Evolutionary conservation across 1,140 invertebrate species (phyloP).

Genomic region (Ladona fulva): DNA sequence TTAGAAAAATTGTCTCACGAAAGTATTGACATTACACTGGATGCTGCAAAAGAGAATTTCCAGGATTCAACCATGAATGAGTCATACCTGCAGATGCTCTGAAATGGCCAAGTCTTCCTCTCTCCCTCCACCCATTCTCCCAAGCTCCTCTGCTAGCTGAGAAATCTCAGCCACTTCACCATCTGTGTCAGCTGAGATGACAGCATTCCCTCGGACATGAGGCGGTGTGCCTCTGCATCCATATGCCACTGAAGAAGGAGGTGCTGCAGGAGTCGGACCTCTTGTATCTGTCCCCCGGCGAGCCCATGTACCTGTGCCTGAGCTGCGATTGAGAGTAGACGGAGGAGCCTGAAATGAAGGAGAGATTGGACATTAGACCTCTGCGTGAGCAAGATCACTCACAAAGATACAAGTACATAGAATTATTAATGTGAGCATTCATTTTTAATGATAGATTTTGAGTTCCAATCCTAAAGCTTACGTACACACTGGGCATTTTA

Average conservation of each 20-base stretch:
- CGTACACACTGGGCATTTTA: too few relatives aligned
- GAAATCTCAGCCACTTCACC: neutral
- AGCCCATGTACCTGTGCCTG: neutral
- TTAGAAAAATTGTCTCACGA: too few relatives aligned
- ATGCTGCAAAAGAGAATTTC: too few relatives aligned
- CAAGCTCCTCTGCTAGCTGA: neutral
- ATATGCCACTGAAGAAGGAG: neutral
- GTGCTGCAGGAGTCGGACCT: neutral
- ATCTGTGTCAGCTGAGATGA: neutral
- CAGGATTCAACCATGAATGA: too few relatives aligned
- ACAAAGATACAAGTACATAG: too few relatives aligned
- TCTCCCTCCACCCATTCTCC: neutral
- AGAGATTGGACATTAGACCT: too few relatives aligned
- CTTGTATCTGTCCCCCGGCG: neutral
- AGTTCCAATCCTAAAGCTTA: too few relatives aligned
- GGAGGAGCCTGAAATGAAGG: neutral
- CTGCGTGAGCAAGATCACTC: too few relatives aligned
- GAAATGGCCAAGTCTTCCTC: neutral
- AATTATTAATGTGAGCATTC: too few relatives aligned
- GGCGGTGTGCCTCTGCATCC: neutral
- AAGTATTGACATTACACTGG: too few relatives aligned
- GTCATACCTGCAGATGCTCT: too few relatives aligned
- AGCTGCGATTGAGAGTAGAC: neutral
- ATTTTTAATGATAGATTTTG: too few relatives aligned
- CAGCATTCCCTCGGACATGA: neutral